Base-by-base conservation (phyloP, 2,888 invertebrate genomes). In the Ochropleura leucogaster region DNA sequence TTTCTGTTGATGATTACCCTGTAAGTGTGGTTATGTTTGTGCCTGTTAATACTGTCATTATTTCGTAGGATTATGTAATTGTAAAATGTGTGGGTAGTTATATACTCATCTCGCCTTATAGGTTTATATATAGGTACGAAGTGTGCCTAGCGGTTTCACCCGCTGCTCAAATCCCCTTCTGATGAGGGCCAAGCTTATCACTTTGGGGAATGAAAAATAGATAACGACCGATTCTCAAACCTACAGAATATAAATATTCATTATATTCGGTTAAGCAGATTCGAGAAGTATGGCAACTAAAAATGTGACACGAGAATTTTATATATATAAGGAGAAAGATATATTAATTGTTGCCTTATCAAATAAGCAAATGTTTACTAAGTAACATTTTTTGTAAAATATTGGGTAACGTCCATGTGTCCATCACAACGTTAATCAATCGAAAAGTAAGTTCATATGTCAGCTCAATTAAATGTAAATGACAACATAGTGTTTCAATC, bases 391-490 rank as follows among this genome's bases (percentile, higher is more conserved):
- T 60, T 12, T n/a, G 14, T n/a, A 62, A 18, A 62, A 62, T 10
- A 44, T 59, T 30, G 16, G 30, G 57, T 8, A 57, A 57, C 40
- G 18, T 40, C 30, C 20, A n/a, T 60, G 40, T 14, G 30, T 57
- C 55, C 20, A 44, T 20, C 47, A 62, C 8, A 63, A 63, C 20
- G 79, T 72, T 63, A 63, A 57, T 44, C 62, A 72, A 72, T 49
- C 62, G 46, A 77, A 67, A 82, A 68, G 51, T 55, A 6, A 20
- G 3, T 68, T 59, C 68, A 16, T 30, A 40, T 30, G 65, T 49
- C 79, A 70, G 84, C 81, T 80, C 80, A 82, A 81, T 69, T 82
- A 71, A 47, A 47, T 66, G 7, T 79, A 64, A 74, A 63, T 69
- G 30, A 74, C 46, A 63, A 65, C 0, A 40, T 44, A 74, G 59